Conservation (phyloP, 2,888 invertebrate genomes). For the Epirrhoe tristata region DNA sequence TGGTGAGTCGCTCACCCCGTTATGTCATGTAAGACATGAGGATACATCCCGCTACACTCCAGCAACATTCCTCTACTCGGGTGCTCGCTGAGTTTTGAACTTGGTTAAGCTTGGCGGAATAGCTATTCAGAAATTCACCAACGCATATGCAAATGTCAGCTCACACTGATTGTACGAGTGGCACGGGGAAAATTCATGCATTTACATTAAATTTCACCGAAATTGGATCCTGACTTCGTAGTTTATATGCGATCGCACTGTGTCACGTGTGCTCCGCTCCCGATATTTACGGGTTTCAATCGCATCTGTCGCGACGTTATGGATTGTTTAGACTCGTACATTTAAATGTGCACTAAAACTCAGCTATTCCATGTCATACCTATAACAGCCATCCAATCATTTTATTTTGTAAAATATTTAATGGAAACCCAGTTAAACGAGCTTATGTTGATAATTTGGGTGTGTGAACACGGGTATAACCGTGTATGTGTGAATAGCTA, state of each 20-base stretch:
- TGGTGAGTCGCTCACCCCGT: slow-evolving; percentile 55
- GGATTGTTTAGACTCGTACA: slow-evolving; percentile 42
- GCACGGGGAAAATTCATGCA: slow-evolving; percentile 82
- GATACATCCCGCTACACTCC: slow-evolving; percentile 65
- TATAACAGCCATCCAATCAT: slow-evolving; percentile 27
- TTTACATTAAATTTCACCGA: slow-evolving; percentile 83
- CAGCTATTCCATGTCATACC: slow-evolving; percentile 26
- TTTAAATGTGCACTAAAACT: slow-evolving; percentile 39
- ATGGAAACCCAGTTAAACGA: too few relatives aligned
- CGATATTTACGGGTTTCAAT: slow-evolving; percentile 81
- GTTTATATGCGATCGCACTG: slow-evolving; percentile 73
- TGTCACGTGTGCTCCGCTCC: slow-evolving; percentile 67
- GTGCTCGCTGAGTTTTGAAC: slow-evolving; percentile 78
- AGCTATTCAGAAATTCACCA: slow-evolving; percentile 82
- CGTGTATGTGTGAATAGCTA: too few relatives aligned
- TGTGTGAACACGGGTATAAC: too few relatives aligned
- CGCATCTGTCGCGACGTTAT: slow-evolving; percentile 62
- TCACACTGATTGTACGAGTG: slow-evolving; percentile 84
- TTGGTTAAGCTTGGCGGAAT: slow-evolving; percentile 78
- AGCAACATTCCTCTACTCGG: slow-evolving; percentile 68
- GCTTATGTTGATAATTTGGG: too few relatives aligned
- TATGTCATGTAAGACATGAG: slow-evolving; percentile 61
- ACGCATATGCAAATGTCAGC: slow-evolving; percentile 84
- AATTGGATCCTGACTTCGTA: slow-evolving; percentile 77
- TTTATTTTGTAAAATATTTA: slow-evolving; percentile 1